phyloP scores from a whole-genome alignment of 2,888 invertebrate genomes.

The Uloborus plumipes region DNA sequence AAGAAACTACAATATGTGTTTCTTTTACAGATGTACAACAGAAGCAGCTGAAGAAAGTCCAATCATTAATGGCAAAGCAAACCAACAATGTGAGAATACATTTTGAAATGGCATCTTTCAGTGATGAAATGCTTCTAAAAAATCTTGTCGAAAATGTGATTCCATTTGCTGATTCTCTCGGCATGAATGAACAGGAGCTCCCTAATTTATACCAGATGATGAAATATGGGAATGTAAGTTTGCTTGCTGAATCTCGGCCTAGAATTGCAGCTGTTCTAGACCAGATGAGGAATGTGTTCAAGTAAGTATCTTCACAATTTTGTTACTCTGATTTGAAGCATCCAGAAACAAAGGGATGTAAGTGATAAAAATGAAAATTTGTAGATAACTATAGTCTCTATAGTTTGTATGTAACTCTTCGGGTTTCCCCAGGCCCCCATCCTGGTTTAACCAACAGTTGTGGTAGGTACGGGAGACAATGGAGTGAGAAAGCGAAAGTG shows the following conservation, averaged over 20 bases:
- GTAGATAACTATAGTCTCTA: too few species aligned
- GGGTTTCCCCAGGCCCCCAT: too few species aligned
- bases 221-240: constrained; percentile 79
- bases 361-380: too few species aligned
- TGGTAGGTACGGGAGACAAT: too few species aligned
- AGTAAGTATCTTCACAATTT: constrained; percentile 66
- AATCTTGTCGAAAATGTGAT: constrained; percentile 79
- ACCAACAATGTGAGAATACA: constrained; percentile 75
- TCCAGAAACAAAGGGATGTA: too few species aligned
- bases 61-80: constrained; percentile 76
- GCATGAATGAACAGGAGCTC: constrained; percentile 91
- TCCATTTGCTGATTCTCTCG: constrained; percentile 84
- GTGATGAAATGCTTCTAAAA: constrained; percentile 79
- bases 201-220: constrained; percentile 82
- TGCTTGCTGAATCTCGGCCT: constrained; percentile 84
- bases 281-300: constrained; percentile 82
- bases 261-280: constrained; percentile 84
- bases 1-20: neutral
- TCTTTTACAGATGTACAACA: constrained; percentile 76
- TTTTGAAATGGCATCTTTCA: constrained; percentile 90
- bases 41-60: constrained; percentile 78
- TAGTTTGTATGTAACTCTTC: too few species aligned
- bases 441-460: too few species aligned
- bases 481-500: too few species aligned
- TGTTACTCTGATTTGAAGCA: too few species aligned